phyloP scores from a whole-genome alignment of 2,113 vertebrate genomes.

The Lathamus discolor region DNA sequence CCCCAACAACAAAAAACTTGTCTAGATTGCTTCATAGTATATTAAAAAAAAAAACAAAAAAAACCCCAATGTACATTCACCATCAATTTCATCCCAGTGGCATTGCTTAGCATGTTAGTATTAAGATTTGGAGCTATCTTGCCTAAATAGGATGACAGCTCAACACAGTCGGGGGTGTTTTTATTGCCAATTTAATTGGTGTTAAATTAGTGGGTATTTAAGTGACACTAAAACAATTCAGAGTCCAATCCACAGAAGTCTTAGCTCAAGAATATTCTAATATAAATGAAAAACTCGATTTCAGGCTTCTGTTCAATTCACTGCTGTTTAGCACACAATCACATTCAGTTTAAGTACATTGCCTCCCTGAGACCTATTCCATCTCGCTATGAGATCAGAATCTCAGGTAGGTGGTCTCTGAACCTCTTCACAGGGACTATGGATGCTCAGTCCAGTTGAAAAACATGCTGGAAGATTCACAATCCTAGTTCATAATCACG shows the following conservation, averaged over 20 bases:
- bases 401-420: neutral
- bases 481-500: neutral
- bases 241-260: slow-evolving; percentile 57
- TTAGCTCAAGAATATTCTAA: slow-evolving; percentile 56
- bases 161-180: slow-evolving; percentile 29
- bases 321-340: neutral
- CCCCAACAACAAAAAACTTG: neutral
- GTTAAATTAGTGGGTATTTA: slow-evolving; percentile 71
- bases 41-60: neutral
- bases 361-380: neutral
- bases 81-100: neutral
- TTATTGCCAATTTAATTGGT: slow-evolving; percentile 67
- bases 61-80: neutral
- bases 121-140: slow-evolving; percentile 48
- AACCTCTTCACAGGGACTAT: neutral
- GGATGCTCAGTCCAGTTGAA: neutral
- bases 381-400: fast-evolving
- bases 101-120: slow-evolving; percentile 4
- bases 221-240: slow-evolving; percentile 63
- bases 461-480: neutral
- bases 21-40: neutral
- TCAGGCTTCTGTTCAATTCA: neutral
- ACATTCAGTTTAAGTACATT: neutral
- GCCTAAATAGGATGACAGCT: slow-evolving; percentile 43
- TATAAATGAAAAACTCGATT: neutral